Evolutionary conservation across 2,888 invertebrate species (phyloP).

Genomic region (Volucella inanis): DNA sequence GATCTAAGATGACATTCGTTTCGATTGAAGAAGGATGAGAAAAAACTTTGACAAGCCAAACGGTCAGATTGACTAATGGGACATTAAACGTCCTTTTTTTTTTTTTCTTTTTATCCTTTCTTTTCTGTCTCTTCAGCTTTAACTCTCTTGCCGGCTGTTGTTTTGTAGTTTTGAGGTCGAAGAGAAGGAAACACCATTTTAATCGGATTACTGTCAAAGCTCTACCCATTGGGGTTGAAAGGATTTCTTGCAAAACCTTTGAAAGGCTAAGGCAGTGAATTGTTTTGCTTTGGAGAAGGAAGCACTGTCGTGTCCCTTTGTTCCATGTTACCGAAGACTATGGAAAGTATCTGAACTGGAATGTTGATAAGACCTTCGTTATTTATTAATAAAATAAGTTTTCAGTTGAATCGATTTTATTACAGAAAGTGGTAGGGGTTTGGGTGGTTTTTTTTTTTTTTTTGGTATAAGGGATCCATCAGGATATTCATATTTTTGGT

Average conservation of each 20-base stretch:
- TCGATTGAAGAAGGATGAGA: conserved; percentile 17
- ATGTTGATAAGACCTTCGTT: conserved; percentile 61
- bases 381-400: conserved; percentile 73
- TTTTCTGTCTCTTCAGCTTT: no score
- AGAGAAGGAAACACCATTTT: conserved; percentile 52
- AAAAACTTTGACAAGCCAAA: conserved; percentile 66
- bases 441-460: not conserved
- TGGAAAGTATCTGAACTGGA: conserved; percentile 59
- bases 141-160: no score
- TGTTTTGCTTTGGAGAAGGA: conserved; percentile 2
- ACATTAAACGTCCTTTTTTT: conserved; percentile 56
- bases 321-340: conserved; percentile 33
- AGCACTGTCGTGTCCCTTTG: conserved; percentile 40
- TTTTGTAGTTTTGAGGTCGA: conserved; percentile 35
- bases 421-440: not conserved
- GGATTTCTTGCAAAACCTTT: conserved; percentile 65
- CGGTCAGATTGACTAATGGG: conserved; percentile 69
- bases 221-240: conserved; percentile 55
- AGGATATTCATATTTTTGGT: conserved; percentile 31
- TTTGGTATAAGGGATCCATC: conserved; percentile 4
- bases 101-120: conserved; percentile 5
- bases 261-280: conserved; percentile 19
- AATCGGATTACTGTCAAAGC: conserved; percentile 68
- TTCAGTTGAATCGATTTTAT: conserved; percentile 67
- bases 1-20: conserved; percentile 46